Percentiles rank a stretch among this genome's conserved stretches.
These are phyloP conservation scores for Pocillopora verrucosa DNA, from an alignment of 64 coral and sea anemone genomes.

Conservation along the genomic window DNA sequence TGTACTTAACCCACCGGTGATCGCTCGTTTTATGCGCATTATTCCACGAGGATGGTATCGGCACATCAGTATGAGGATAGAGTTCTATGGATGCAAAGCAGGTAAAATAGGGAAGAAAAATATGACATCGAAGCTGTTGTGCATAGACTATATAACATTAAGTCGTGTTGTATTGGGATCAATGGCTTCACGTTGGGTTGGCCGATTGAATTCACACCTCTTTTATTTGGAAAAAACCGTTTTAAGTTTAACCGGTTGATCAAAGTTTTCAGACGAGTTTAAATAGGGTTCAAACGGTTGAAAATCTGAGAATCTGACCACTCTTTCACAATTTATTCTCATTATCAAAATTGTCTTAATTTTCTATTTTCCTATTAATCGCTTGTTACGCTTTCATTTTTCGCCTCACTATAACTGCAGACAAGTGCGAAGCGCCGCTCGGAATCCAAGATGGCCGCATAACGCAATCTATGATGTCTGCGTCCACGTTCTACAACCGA, in stretches of 20 bases:
- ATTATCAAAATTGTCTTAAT: too few species aligned
- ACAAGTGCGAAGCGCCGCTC: constrained; percentile 67
- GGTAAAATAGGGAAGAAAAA: constrained; percentile 21
- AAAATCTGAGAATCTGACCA: too few species aligned
- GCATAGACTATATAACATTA: not conserved
- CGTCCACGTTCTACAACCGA: constrained; percentile 72
- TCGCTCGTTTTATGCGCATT: constrained; percentile 66
- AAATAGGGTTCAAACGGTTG: too few species aligned
- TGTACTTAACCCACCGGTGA: constrained; percentile 64
- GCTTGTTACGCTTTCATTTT: not conserved
- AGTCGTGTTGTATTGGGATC: too few species aligned
- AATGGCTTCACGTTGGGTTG: too few species aligned
- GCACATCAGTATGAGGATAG: constrained; percentile 75
- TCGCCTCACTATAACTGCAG: constrained; percentile 8
- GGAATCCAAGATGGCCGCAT: constrained; percentile 91
- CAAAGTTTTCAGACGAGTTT: too few species aligned
- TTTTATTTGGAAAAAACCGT: too few species aligned
- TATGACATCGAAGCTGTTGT: not conserved
- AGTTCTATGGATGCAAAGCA: constrained; percentile 84
- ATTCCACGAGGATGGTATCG: constrained; percentile 68
- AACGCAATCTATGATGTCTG: constrained; percentile 73
- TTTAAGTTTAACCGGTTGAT: too few species aligned
- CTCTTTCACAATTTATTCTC: too few species aligned
- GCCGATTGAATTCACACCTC: too few species aligned
- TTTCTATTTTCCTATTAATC: too few species aligned